Evolutionary conservation across 2,888 invertebrate species (phyloP), one percentile per base, ranked within the genome.

Genomic region (Elaeidobius kamerunicus): DNA sequence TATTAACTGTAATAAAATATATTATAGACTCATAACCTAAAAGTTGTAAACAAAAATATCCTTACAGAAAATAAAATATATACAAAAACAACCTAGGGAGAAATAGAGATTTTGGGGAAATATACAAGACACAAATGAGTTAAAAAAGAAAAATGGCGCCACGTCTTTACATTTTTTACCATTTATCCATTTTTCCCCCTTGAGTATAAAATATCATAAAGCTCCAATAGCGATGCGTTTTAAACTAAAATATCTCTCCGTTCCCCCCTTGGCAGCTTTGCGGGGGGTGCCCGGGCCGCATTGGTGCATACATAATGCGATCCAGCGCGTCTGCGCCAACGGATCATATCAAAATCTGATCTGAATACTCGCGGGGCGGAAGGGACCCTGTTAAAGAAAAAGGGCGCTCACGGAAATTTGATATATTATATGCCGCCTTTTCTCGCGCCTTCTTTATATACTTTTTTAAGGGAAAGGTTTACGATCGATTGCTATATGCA

Each of bases 281-380:
- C 45, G 54, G 61, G 66, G 67, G 66, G 65, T 59, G 67, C 60
- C 56, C 62, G 60, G 62, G 63, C 65, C 62, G 70, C 69, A 73
- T 73, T 73, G 73, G 70, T 61, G 74, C 72, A 69, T 76, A 78
- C 65, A 78, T 80, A 74, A 73, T 71, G 67, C 67, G 67, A 62
- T 63, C 62, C 67, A n/a, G n/a, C n/a, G 71, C 69, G 70, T 55
- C 69, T 69, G 69, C 71, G 71, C 72, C 39, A 41, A 6, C 20
- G 20, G 30, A 52, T 61, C 58, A 60, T 65, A 68, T 66, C 65
- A 69, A 71, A 71, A 59, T 58, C 52, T 56, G 52, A 56, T 55
- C 52, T 56, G 55, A 56, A 56, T 56, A 56, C n/a, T n/a, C 40
- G 44, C 40, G 52, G 44, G 40, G 47, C 28, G 47, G 47, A 36